A percentile compares a stretch with the other conserved stretches of the same genome.
phyloP scores from a whole-genome alignment of 2,797 vertebrate species.

The Lateolabrax maculatus region DNA sequence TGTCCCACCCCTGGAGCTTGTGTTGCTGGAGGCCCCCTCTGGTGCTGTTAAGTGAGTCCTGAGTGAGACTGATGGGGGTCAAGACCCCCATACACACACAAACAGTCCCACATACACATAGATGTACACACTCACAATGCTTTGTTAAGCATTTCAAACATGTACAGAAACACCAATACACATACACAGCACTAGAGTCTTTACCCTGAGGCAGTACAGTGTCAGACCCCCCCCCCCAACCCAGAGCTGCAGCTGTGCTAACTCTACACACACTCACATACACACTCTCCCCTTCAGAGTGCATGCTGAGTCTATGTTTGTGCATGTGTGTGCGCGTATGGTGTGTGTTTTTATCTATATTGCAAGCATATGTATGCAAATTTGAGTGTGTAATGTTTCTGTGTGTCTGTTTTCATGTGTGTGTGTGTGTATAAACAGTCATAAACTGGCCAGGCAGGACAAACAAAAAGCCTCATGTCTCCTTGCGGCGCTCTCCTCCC shows the following conservation, averaged over 20 bases:
- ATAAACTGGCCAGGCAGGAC: slow-evolving; percentile 14
- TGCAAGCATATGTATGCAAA: slow-evolving; percentile 18
- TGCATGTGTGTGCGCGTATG: background rate
- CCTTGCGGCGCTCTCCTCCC: slow-evolving; percentile 15
- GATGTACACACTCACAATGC: slow-evolving; percentile 18
- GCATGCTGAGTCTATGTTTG: slow-evolving; percentile 20
- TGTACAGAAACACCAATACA: slow-evolving; percentile 20
- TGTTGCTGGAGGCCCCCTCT: slow-evolving; percentile 74
- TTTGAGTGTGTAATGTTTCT: background rate
- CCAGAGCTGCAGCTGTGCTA: slow-evolving; percentile 58
- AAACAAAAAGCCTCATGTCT: slow-evolving; percentile 18
- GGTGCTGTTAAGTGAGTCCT: slow-evolving; percentile 84
- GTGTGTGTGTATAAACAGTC: background rate
- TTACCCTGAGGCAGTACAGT: slow-evolving; percentile 67
- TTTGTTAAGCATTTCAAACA: slow-evolving; percentile 37
- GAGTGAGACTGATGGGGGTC: slow-evolving; percentile 89
- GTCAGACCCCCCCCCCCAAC: slow-evolving; percentile 36
- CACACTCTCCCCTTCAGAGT: background rate
- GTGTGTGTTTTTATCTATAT: background rate
- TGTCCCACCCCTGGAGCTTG: slow-evolving; percentile 30
- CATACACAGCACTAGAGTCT: slow-evolving; percentile 22
- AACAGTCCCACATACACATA: slow-evolving; percentile 40
- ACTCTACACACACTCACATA: slow-evolving; percentile 29
- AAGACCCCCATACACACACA: slow-evolving; percentile 69
- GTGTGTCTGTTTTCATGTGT: slow-evolving; percentile 7